phyloP scores from a whole-genome alignment of 2,797 vertebrate genomes.

The Buphagus erythrorhynchus region DNA sequence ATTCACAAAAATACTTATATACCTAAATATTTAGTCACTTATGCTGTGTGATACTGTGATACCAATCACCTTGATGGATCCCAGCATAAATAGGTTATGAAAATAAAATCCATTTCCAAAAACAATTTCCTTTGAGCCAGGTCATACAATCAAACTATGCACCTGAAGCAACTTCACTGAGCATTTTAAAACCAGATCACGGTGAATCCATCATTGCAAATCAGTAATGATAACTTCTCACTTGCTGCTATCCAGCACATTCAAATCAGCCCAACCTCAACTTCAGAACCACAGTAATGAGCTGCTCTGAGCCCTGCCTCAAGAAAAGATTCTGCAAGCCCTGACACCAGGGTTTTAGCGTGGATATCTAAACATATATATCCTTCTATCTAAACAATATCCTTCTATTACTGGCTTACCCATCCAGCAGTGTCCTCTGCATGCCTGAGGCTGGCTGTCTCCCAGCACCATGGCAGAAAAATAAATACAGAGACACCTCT shows the following conservation, averaged over 20 bases:
- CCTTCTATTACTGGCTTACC: background rate
- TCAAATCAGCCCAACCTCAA: background rate
- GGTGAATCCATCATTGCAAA: background rate
- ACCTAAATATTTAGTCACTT: background rate
- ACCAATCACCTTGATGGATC: background rate
- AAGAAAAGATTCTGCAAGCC: background rate
- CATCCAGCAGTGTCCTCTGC: background rate
- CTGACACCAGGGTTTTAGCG: background rate
- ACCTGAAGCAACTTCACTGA: background rate
- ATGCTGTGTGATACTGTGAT: background rate
- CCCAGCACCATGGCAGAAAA: background rate
- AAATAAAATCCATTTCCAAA: background rate
- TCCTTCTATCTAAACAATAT: background rate
- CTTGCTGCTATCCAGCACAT: background rate
- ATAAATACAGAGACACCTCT: background rate
- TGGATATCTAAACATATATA: background rate
- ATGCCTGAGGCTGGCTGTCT: background rate
- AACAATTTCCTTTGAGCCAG: background rate
- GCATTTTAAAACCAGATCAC: background rate
- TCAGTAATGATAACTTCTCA: background rate
- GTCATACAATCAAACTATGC: background rate
- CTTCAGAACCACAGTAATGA: background rate
- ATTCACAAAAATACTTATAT: background rate
- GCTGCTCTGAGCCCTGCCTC: background rate
- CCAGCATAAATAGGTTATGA: background rate